Evolutionary conservation across 2,797 vertebrate species (phyloP), one percentile per base, ranked within the genome.

Genomic region (Limosa lapponica): DNA sequence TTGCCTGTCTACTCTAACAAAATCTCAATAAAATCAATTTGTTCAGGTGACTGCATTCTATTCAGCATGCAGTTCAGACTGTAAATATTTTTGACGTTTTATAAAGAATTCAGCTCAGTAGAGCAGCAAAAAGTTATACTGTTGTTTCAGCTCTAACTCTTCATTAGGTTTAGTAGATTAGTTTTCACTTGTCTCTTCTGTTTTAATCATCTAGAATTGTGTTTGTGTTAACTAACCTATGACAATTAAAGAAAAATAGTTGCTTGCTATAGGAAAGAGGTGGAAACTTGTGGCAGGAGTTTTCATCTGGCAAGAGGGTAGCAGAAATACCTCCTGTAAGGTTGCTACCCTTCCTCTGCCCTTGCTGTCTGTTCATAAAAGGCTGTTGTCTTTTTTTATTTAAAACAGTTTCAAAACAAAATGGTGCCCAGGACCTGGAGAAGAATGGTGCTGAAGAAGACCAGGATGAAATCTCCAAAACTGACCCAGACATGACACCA

Each of bases 401-500:
- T 90, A 67, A 32, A 95, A 88, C 95, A 99, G 99, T 98, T 96
- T 85, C 98, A 90, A 97, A 98, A 59, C 91, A 97, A 88, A 98
- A 98, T 84, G 97, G 98, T 69, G 93, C 92, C 48, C 62, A 94
- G 62, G 96, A 97, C 67, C 57, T 89, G 49, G 97, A 93, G 84
- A 95, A 97, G 64, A 90, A 94, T 69, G 46, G 89, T 92, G 59
- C 98, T 96, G 64, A 96, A 64, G 90, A 98, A 94, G 72, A 89
- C 44, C 89, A 95, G 82, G 87, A 70, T 30, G 95, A 95, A 93
- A 96, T 97, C 51, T 57, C 87, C 55, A 91, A 77, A 86, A 78
- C 72, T 82, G 97, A 97, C 25, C 94, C 97, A 90, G 97, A 98
- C 96, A 98, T 98, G 94, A 99, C 99, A n/a, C 87, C 97, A 36